phyloP scores from a whole-genome alignment of 2,888 invertebrate species.

The Pachliopta kotzebuea region DNA sequence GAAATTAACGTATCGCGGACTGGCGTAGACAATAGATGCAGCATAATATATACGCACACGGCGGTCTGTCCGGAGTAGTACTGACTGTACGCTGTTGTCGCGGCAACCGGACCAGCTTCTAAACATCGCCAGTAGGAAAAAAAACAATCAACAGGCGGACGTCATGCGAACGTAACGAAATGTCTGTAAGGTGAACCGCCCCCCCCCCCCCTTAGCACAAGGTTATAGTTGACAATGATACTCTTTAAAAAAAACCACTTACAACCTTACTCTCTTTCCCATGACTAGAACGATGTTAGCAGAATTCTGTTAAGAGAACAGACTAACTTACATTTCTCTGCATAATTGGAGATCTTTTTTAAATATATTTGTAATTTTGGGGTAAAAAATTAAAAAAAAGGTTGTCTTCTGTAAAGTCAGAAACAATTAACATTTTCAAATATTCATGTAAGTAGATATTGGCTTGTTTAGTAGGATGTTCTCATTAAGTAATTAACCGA shows the following conservation, averaged over 20 bases:
- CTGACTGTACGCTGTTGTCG: conserved; percentile 50
- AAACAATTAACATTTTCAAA: too few species aligned
- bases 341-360: too few species aligned
- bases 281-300: too few species aligned
- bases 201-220: conserved; percentile 23
- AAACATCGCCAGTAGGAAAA: conserved; percentile 44
- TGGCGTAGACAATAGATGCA: conserved; percentile 42
- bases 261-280: too few species aligned
- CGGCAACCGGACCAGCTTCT: conserved; percentile 46
- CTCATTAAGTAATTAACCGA: too few species aligned
- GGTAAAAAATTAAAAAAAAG: too few species aligned
- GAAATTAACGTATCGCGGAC: conserved; percentile 35
- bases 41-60: conserved; percentile 64
- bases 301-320: too few species aligned
- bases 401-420: too few species aligned
- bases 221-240: not conserved
- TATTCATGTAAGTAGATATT: too few species aligned
- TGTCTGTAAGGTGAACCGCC: conserved; percentile 27
- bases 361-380: too few species aligned
- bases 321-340: too few species aligned
- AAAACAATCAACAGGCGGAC: conserved; percentile 55
- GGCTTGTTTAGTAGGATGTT: too few species aligned
- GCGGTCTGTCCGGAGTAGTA: conserved; percentile 49
- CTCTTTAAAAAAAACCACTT: not conserved
- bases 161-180: conserved; percentile 42